Evolutionary conservation across 37 sponge, comb jelly and placozoan genomes (phyloP), one percentile per base, ranked within the genome.

Genomic region (Cladorhizidae sp.): DNA sequence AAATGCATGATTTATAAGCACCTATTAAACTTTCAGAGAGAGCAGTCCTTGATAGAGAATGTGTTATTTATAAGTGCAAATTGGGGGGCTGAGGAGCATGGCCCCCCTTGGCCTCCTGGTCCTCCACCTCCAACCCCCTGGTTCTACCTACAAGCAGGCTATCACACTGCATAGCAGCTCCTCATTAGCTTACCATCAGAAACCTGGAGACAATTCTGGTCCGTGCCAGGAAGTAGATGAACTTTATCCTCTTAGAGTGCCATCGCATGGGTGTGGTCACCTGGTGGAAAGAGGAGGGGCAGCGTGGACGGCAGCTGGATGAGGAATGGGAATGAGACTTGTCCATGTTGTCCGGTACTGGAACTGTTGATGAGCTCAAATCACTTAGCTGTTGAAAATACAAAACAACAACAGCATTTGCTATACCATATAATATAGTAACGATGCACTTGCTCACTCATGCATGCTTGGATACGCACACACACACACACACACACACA

Each of bases 141-240:
- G n/a, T n/a, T n/a, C n/a, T n/a, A n/a, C n/a, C n/a, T n/a, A n/a
- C n/a, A n/a, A n/a, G n/a, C n/a, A n/a, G n/a, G n/a, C n/a, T n/a
- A n/a, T n/a, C n/a, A n/a, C n/a, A n/a, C n/a, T n/a, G n/a, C n/a
- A n/a, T n/a, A 32, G 21, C 62, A 61, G 29, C 29, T 45, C 8
- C 8, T 45, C 8, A 45, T 45, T 45, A 45, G 49, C 76, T 76
- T 40, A 93, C 93, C 81, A 81, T 85, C 0, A 67, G 18, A 3
- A 70, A 64, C 70, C 76, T 67, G 15, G 90, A 89, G n/a, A 93
- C 75, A 40, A 81, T 77, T 17, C 83, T 80, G 45, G 86, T 70
- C 9, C 57, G 72, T 1, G 93, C 93, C 26, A 93, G 63, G 68
- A 88, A 93, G 82, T 93, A 89, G 68, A 62, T 74, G 57, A 91